Percentiles rank a stretch among this genome's conserved stretches.
Evolutionary conservation across 2,113 vertebrate species (phyloP).

Genomic region (Mus musculus): GRCm39 chr2:20847501-20848000

Average conservation of each 20-base stretch:
- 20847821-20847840: neutral
- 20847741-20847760: neutral
- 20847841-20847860: neutral
- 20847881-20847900: neutral
- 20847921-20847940: neutral
- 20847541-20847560: too few species aligned
- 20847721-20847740: neutral
- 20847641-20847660: neutral
- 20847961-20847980: neutral
- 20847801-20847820: neutral
- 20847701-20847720: neutral
- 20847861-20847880: neutral
- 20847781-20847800: neutral
- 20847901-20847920: neutral
- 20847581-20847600: too few species aligned
- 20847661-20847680: neutral
- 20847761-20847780: neutral
- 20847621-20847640: neutral
- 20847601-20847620: too few species aligned
- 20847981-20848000: neutral
- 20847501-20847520: too few species aligned
- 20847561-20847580: too few species aligned
- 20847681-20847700: neutral
- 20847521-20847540: too few species aligned
- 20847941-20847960: neutral